These are phyloP conservation scores for Micrasema minimum DNA, from an alignment of 1,140 invertebrate genomes.

Conservation along the genomic window DNA sequence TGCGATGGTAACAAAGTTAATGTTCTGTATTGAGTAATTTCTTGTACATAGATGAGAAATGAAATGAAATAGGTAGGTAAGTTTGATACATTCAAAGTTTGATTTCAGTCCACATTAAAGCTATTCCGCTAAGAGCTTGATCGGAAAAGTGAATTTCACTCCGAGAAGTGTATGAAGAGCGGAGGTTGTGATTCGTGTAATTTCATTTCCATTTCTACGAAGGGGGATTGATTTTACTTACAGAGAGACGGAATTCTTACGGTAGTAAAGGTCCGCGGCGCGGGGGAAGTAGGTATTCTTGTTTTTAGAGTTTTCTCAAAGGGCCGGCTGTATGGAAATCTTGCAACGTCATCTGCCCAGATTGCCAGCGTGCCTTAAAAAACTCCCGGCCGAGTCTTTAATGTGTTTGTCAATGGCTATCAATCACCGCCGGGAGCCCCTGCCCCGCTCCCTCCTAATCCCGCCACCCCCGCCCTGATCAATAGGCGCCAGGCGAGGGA, in stretches of 20 bases:
- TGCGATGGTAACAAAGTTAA: too few species aligned
- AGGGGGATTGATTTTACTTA: slow-evolving; percentile 50
- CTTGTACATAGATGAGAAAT: too few species aligned
- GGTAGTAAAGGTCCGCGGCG: slow-evolving; percentile 12
- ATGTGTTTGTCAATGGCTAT: slow-evolving; percentile 54
- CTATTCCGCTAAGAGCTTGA: too few species aligned
- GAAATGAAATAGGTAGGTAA: too few species aligned
- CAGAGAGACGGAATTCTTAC: slow-evolving; percentile 40
- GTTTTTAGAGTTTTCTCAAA: slow-evolving; percentile 35
- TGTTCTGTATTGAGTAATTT: too few species aligned
- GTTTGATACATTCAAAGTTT: too few species aligned
- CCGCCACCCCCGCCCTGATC: slow-evolving; percentile 4
- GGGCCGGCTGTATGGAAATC: slow-evolving; percentile 43
- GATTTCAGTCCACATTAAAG: too few species aligned
- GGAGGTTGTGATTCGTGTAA: slow-evolving; percentile 47
- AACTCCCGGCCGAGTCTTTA: slow-evolving; percentile 45
- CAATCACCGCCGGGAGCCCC: slow-evolving; percentile 39
- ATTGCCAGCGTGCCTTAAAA: slow-evolving; percentile 47
- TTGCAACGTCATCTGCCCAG: slow-evolving; percentile 49
- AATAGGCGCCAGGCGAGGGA: slow-evolving; percentile 29
- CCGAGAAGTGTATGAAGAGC: slow-evolving; percentile 42
- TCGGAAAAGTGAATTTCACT: too few species aligned
- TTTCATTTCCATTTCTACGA: slow-evolving; percentile 47
- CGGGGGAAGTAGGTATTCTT: slow-evolving; percentile 15
- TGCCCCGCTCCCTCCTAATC: background rate